Percentiles rank a stretch among this genome's conserved stretches.
Evolutionary conservation across 2,797 vertebrate genomes (phyloP).

Genomic region (Enteromius trimaculatus): DNA sequence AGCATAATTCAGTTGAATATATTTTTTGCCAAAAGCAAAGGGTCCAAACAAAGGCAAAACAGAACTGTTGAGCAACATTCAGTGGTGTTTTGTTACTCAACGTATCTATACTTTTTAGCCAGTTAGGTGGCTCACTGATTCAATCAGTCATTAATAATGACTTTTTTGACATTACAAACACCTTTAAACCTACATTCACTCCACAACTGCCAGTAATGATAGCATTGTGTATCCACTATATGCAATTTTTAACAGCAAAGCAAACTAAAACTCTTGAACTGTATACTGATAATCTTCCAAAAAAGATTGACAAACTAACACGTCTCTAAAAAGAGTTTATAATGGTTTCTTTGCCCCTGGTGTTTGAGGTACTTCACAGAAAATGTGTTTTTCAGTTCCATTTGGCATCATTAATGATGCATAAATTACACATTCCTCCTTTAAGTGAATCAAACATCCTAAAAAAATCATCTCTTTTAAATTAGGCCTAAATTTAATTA

Average conservation of each 20-base stretch:
- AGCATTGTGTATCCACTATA: not conserved
- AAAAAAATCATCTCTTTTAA: not conserved
- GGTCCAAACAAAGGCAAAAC: not conserved
- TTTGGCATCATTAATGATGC: not conserved
- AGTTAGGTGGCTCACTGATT: not conserved
- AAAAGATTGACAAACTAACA: not conserved
- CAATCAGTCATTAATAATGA: not conserved
- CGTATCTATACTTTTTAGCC: not conserved
- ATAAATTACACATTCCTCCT: not conserved
- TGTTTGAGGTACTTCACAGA: not conserved
- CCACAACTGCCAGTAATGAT: not conserved
- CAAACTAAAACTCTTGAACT: not conserved
- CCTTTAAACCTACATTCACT: not conserved
- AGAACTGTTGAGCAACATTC: not conserved
- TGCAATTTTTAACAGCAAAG: not conserved
- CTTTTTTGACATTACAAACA: not conserved
- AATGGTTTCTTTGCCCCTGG: not conserved
- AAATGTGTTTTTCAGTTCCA: not conserved
- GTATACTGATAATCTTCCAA: constrained; percentile 9
- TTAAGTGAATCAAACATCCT: not conserved
- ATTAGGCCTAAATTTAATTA: not conserved
- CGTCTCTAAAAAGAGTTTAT: not conserved
- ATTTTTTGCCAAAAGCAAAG: not conserved
- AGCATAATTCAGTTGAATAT: not conserved
- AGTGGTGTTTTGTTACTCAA: not conserved